phyloP scores from a whole-genome alignment of 1,140 invertebrate genomes.

The Trissolcus basalis region DNA sequence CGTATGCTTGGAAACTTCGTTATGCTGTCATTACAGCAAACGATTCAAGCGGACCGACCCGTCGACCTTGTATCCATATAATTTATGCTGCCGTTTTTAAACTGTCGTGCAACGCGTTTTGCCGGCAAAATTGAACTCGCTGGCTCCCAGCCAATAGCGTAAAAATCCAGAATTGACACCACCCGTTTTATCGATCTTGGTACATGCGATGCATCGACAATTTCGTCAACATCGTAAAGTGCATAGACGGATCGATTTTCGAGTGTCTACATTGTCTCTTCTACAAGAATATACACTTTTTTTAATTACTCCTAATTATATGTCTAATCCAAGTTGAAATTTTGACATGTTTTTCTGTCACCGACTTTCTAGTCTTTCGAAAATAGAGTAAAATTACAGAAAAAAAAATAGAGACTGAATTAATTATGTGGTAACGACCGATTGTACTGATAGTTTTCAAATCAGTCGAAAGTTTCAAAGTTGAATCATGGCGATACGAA shows the following conservation, averaged over 20 bases:
- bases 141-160: slow-evolving; percentile 61
- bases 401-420: slow-evolving; percentile 25
- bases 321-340: too few relatives aligned
- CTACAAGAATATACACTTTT: neutral
- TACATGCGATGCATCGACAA: slow-evolving; percentile 52
- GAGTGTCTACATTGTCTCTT: slow-evolving; percentile 26
- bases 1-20: neutral
- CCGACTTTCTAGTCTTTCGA: too few relatives aligned
- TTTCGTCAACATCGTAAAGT: slow-evolving; percentile 41
- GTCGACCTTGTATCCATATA: slow-evolving; percentile 19
- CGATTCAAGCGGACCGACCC: neutral
- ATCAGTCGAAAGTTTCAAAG: slow-evolving; percentile 26
- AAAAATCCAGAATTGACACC: slow-evolving; percentile 56
- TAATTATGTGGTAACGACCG: too few relatives aligned
- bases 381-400: too few relatives aligned
- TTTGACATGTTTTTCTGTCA: too few relatives aligned
- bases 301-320: too few relatives aligned
- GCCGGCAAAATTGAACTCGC: slow-evolving; percentile 59
- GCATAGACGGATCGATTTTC: slow-evolving; percentile 48
- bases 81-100: slow-evolving; percentile 16
- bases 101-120: slow-evolving; percentile 57
- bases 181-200: slow-evolving; percentile 63
- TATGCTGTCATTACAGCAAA: slow-evolving; percentile 5
- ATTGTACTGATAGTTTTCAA: slow-evolving; percentile 21
- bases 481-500: slow-evolving; percentile 35